A percentile compares a stretch with the other conserved stretches of the same genome.
These are phyloP conservation scores for Takifugu flavidus DNA, from an alignment of 2,113 vertebrate species.

Conservation along the genomic window DNA sequence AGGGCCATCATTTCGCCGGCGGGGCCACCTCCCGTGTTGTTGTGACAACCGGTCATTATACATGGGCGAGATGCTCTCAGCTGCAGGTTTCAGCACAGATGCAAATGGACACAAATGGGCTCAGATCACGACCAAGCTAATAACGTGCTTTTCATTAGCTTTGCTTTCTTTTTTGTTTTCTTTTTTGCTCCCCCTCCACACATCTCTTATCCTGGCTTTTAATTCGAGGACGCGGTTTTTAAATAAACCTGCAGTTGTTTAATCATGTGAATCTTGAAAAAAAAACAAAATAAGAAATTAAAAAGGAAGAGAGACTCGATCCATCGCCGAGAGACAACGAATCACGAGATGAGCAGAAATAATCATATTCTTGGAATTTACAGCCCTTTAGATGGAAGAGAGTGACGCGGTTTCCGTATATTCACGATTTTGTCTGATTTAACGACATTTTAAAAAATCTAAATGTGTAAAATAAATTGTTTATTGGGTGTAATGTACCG, in stretches of 20 bases:
- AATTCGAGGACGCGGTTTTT: slow-evolving; percentile 13
- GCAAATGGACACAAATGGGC: slow-evolving; percentile 99
- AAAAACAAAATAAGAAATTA: not conserved
- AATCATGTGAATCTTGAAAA: not conserved
- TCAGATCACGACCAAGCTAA: slow-evolving; percentile 90
- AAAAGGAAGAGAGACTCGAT: not conserved
- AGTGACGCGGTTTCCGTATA: not conserved
- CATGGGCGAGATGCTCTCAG: slow-evolving; percentile 92
- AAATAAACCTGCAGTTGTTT: not conserved
- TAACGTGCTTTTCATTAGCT: slow-evolving; percentile 79
- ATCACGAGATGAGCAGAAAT: not conserved
- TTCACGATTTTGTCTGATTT: too few relatives aligned
- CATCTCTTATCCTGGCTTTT: slow-evolving; percentile 8
- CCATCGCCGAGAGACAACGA: too few relatives aligned
- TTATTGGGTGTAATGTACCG: too few relatives aligned
- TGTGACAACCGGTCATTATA: slow-evolving; percentile 99
- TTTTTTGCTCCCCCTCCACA: slow-evolving; percentile 11
- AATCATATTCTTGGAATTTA: not conserved
- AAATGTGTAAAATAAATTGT: too few relatives aligned
- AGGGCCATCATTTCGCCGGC: slow-evolving; percentile 96
- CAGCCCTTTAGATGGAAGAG: not conserved
- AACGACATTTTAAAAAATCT: too few relatives aligned
- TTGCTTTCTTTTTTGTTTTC: slow-evolving; percentile 37
- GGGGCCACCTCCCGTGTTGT: slow-evolving; percentile 96
- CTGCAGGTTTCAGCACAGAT: slow-evolving; percentile 91